phyloP scores from a whole-genome alignment of 2,113 vertebrate species.

The Eurystomus gularis region DNA sequence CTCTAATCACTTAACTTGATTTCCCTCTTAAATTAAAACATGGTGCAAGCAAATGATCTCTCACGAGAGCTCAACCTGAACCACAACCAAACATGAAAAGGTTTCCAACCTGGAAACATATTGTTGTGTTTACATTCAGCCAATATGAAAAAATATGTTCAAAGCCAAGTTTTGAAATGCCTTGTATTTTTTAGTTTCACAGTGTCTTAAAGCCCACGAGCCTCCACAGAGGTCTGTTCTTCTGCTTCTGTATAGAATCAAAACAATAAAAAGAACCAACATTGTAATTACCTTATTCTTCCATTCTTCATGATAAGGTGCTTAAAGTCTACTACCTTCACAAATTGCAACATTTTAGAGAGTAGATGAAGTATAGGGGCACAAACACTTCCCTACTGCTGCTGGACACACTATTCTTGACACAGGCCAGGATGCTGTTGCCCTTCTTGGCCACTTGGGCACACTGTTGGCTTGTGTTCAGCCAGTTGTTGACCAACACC shows the following conservation, averaged over 20 bases:
- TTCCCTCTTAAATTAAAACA: not conserved
- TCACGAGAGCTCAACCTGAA: not conserved
- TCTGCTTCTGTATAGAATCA: not conserved
- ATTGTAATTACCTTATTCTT: not conserved
- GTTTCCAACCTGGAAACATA: not conserved
- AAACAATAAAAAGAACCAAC: not conserved
- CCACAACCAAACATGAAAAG: not conserved
- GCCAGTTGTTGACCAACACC: too few relatives aligned
- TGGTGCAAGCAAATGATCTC: not conserved
- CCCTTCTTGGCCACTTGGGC: too few relatives aligned
- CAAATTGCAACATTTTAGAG: not conserved
- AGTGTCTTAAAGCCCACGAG: not conserved
- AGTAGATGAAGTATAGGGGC: not conserved
- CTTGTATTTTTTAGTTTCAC: not conserved
- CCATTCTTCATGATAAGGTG: not conserved
- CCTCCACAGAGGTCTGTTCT: not conserved
- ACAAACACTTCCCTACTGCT: not conserved
- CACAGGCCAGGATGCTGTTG: too few relatives aligned
- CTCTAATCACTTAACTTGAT: not conserved
- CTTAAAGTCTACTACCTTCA: not conserved
- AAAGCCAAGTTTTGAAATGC: not conserved
- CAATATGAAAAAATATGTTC: not conserved
- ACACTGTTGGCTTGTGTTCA: too few relatives aligned
- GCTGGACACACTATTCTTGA: not conserved
- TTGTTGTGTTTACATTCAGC: not conserved